Conservation (phyloP, 2,113 vertebrate genomes). For the Delphinapterus leucas region DNA sequence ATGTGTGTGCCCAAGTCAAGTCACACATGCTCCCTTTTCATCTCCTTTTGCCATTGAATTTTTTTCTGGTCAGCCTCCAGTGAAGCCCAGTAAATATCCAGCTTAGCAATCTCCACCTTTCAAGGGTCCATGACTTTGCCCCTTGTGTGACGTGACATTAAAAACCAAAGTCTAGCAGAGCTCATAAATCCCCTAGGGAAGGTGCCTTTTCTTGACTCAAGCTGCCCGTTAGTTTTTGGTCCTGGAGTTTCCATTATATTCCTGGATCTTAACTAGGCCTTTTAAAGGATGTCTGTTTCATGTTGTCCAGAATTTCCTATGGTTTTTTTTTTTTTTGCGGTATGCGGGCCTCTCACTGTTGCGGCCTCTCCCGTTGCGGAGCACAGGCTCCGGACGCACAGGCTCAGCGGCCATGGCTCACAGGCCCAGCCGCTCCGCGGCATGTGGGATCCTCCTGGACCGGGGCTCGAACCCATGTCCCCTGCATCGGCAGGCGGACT, state of each 20-base stretch:
- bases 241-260: not conserved
- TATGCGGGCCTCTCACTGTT: too few relatives aligned
- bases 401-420: too few relatives aligned
- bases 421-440: too few relatives aligned
- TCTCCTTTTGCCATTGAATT: not conserved
- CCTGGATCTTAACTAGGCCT: not conserved
- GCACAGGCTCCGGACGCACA: too few relatives aligned
- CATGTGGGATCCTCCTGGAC: too few relatives aligned
- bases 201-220: not conserved
- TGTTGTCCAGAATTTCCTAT: slow-evolving; percentile 7
- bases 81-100: not conserved
- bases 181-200: not conserved
- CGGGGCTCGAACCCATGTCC: too few relatives aligned
- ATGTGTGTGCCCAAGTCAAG: not conserved
- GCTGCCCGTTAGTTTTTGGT: not conserved
- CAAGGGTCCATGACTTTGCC: not conserved
- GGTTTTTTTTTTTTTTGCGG: not conserved
- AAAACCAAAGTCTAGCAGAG: not conserved
- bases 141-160: not conserved
- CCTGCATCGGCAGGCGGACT: too few relatives aligned
- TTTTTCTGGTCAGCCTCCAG: not conserved
- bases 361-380: too few relatives aligned
- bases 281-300: not conserved
- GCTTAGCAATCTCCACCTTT: not conserved
- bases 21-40: not conserved